Evolutionary conservation across 1,140 invertebrate genomes (phyloP), one percentile per base, ranked within the genome.

Genomic region (Nephila pilipes): DNA sequence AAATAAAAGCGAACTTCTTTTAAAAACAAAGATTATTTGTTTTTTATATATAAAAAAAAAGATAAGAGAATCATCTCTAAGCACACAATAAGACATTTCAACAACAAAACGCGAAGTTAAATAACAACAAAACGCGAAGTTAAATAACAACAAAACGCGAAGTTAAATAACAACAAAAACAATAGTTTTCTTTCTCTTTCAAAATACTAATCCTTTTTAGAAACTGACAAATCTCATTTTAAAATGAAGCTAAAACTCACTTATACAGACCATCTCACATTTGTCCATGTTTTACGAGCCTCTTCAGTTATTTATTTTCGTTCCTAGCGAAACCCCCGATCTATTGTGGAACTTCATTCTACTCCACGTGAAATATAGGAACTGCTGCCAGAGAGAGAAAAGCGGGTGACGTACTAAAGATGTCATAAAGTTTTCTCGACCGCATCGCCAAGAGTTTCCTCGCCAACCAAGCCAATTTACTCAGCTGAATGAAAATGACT

Each of bases 391-490:
- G 65, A 10, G n/a, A 69, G 22, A 63, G n/a, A 10, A 46, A 60
- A 60, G 58, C 58, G 18, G 12, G 58, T 60, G 58, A 20, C 65
- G 65, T 29, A 69, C 65, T 69, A 14, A 69, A 69, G 65, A 69
- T 69, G 29, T 25, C 65, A 69, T 69, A 32, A 69, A 69, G 29
- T 69, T 69, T 69, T 69, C 63, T 25, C 22, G 58, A 60, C 58
- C 8, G 20, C 6, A 22, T n/a, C 65, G 65, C 65, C 65, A 69
- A 69, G 25, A 16, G 29, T 16, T 69, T 69, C 25, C 65, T 32
- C 65, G 65, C 65, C 65, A 69, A 69, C n/a, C 12, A 16, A 16
- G n/a, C 65, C 65, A 69, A 69, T 69, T 69, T 32, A 69, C 65
- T 69, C 65, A 69, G 65, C 65, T 69, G 65, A 32, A 29, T 25